Conservation (phyloP, 2,888 invertebrate genomes). For the Campopleginae sp. region DNA sequence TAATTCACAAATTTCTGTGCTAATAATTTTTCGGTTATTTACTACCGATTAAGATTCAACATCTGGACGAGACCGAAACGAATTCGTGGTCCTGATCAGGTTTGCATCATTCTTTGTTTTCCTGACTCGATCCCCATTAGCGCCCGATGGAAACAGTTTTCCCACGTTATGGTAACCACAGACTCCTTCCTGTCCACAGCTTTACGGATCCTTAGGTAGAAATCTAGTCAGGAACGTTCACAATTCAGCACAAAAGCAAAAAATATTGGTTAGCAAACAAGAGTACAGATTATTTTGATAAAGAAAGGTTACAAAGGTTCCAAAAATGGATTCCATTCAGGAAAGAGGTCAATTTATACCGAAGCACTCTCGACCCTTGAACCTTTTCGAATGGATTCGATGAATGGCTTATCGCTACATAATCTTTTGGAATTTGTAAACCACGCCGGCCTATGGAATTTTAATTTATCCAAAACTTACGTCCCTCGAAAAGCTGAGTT, state of each 20-base stretch:
- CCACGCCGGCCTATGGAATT: not conserved
- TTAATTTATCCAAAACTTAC: not conserved
- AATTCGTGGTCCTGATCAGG: too few species aligned
- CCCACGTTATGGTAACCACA: too few species aligned
- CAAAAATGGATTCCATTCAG: not conserved
- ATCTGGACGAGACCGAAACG: too few species aligned
- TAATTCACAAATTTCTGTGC: not conserved
- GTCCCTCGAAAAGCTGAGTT: too few species aligned
- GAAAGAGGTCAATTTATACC: not conserved
- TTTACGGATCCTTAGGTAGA: too few species aligned
- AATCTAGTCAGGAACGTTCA: not conserved
- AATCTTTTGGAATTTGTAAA: not conserved
- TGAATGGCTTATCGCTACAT: not conserved
- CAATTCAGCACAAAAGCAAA: not conserved
- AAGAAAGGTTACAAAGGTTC: not conserved
- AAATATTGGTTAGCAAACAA: not conserved
- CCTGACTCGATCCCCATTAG: too few species aligned
- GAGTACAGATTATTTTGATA: not conserved
- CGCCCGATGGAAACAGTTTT: too few species aligned
- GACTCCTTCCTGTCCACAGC: too few species aligned
- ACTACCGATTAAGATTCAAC: too few species aligned
- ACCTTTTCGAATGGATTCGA: not conserved
- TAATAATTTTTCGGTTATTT: not conserved
- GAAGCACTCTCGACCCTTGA: not conserved
- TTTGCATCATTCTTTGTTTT: too few species aligned